phyloP scores from a whole-genome alignment of 1,140 invertebrate genomes.

The Conopomorpha cramerella region DNA sequence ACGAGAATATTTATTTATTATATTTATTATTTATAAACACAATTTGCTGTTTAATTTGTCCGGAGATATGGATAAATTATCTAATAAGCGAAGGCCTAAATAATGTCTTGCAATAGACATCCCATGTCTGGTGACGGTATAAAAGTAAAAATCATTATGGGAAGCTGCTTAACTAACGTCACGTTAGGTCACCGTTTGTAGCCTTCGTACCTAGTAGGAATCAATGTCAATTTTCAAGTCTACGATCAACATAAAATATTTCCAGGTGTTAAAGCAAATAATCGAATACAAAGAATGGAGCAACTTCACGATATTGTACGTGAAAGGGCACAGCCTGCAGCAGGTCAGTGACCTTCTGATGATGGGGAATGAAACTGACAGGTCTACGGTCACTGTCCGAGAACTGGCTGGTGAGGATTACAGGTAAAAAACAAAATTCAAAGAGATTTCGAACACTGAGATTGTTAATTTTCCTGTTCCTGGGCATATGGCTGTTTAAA shows the following conservation, averaged over 20 bases:
- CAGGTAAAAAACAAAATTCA: slow-evolving; percentile 17
- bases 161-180: neutral
- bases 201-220: neutral
- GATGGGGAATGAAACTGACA: slow-evolving; percentile 28
- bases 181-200: neutral
- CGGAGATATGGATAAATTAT: too few relatives aligned
- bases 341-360: slow-evolving; percentile 22
- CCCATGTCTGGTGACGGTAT: neutral
- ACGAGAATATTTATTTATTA: too few relatives aligned
- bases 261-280: slow-evolving; percentile 24
- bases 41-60: too few relatives aligned
- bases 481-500: too few relatives aligned
- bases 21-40: too few relatives aligned
- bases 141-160: neutral
- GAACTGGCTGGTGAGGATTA: slow-evolving; percentile 39
- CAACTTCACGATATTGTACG: slow-evolving; percentile 39
- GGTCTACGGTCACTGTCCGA: slow-evolving; percentile 21
- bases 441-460: too few relatives aligned
- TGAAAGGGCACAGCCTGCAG: slow-evolving; percentile 27
- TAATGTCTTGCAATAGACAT: too few relatives aligned
- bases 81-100: too few relatives aligned
- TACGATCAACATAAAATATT: slow-evolving; percentile 4
- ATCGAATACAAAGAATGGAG: slow-evolving; percentile 28
- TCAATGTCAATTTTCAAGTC: slow-evolving; percentile 1
- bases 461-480: too few relatives aligned